Evolutionary conservation across 2,113 vertebrate species (phyloP).

Genomic region (Vidua macroura): DNA sequence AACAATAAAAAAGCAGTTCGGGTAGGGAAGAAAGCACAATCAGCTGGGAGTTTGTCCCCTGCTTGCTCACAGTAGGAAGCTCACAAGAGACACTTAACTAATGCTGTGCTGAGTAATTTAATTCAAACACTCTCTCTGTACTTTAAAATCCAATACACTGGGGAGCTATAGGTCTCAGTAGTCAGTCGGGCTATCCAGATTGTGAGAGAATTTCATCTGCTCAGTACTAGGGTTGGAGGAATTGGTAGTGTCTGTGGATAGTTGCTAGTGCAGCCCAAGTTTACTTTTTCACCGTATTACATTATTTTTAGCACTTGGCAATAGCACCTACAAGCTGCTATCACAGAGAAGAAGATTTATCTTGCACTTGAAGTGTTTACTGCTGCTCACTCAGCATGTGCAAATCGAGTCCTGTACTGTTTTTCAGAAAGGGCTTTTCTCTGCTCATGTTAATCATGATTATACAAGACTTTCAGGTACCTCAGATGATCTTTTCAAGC

Average conservation of each 20-base stretch:
- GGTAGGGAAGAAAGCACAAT: slow-evolving; percentile 65
- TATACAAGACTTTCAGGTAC: background rate
- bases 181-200: background rate
- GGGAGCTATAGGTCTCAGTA: slow-evolving; percentile 4
- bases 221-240: background rate
- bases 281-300: slow-evolving; percentile 12
- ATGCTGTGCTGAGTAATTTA: background rate
- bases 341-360: slow-evolving; percentile 8
- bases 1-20: slow-evolving; percentile 77
- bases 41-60: background rate
- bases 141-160: background rate
- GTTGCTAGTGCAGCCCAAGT: background rate
- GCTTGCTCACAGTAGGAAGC: background rate
- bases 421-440: background rate
- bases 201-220: background rate
- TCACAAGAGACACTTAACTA: background rate
- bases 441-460: background rate
- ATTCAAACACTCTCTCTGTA: background rate
- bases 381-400: background rate
- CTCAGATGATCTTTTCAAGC: slow-evolving; percentile 28
- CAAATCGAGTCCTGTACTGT: background rate
- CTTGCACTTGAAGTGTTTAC: background rate
- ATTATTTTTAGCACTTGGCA: slow-evolving; percentile 18
- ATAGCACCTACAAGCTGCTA: background rate
- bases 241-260: background rate